Evolutionary conservation across 2,888 invertebrate species (phyloP).

Genomic region (Tolmerus cingulatus): DNA sequence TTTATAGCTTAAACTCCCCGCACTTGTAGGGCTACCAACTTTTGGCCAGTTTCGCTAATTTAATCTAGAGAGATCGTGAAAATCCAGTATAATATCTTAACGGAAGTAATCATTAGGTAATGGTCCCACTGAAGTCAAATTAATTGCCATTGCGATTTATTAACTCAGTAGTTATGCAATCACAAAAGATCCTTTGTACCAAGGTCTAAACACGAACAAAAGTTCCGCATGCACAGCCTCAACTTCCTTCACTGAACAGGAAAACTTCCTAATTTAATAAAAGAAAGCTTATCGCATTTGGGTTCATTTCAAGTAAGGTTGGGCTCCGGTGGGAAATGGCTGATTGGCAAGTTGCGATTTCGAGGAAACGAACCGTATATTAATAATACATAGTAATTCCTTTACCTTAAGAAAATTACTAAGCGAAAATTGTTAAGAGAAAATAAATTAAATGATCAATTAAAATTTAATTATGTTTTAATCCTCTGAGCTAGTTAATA

Average conservation of each 20-base stretch:
- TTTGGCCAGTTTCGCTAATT: background rate
- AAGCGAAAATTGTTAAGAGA: no score
- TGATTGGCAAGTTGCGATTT: background rate
- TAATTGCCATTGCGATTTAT: background rate
- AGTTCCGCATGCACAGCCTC: background rate
- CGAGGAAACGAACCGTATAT: background rate
- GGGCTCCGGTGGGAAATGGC: background rate
- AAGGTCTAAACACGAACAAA: background rate
- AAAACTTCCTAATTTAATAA: constrained; percentile 3
- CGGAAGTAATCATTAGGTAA: constrained; percentile 10
- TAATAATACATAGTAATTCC: no score
- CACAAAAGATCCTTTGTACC: background rate
- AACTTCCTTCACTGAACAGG: background rate
- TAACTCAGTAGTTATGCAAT: background rate
- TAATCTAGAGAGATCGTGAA: background rate
- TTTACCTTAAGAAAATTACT: no score
- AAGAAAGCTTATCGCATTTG: constrained; percentile 12
- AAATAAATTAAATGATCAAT: no score
- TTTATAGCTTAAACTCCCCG: background rate
- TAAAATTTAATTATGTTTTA: no score
- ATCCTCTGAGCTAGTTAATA: no score
- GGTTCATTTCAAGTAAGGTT: background rate
- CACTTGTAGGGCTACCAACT: background rate
- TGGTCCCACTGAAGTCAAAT: background rate
- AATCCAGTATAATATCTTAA: background rate